Conservation (phyloP, 2,797 vertebrate genomes). For the Erithacus rubecula region DNA sequence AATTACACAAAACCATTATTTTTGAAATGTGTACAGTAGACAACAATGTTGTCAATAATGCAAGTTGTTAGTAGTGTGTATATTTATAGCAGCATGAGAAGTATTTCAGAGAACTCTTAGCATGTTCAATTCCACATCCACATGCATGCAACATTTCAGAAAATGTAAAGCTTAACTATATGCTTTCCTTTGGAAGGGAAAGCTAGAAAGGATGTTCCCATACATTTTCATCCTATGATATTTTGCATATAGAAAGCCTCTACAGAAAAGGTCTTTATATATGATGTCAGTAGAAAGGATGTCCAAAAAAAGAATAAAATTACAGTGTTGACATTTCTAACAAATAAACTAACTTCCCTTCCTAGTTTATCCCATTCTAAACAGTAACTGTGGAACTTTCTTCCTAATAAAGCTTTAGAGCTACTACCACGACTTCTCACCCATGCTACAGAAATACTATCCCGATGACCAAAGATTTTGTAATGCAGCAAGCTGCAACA, state of each 20-base stretch:
- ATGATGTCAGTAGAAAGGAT: not conserved
- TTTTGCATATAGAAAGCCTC: not conserved
- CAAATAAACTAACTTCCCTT: not conserved
- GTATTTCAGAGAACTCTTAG: not conserved
- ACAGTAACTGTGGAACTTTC: not conserved
- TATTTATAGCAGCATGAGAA: not conserved
- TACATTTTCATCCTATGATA: not conserved
- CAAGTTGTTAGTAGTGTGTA: not conserved
- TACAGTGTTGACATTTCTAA: not conserved
- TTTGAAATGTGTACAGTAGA: not conserved
- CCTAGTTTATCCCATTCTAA: not conserved
- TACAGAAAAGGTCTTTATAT: not conserved
- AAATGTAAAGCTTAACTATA: not conserved
- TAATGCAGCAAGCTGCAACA: slow-evolving; percentile 58
- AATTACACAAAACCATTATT: slow-evolving; percentile 20
- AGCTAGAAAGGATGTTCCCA: not conserved
- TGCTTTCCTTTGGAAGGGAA: not conserved
- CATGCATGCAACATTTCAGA: not conserved
- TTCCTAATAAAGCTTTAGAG: slow-evolving; percentile 49
- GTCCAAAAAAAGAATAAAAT: not conserved
- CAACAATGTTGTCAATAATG: not conserved
- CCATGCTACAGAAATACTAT: not conserved
- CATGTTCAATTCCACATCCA: not conserved
- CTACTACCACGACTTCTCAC: not conserved
- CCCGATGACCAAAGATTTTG: slow-evolving; percentile 49